Evolutionary conservation across 2,888 invertebrate genomes (phyloP).

Genomic region (Scaptomyza polygonia): DNA sequence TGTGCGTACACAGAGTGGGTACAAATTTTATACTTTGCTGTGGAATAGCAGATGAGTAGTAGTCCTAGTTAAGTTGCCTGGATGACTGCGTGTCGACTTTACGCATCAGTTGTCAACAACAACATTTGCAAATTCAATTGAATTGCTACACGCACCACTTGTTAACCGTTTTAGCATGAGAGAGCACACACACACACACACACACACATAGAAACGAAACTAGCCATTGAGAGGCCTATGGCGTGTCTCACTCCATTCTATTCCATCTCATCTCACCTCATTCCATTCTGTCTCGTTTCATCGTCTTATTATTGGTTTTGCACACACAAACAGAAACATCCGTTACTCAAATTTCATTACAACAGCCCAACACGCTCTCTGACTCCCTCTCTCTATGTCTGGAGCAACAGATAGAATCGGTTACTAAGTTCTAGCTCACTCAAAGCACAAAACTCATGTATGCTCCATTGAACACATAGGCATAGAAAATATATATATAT

Average conservation of each 20-base stretch:
- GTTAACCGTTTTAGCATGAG: constrained; percentile 73
- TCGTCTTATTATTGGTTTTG: constrained; percentile 76
- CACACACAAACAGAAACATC: constrained; percentile 39
- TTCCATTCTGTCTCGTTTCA: constrained; percentile 7
- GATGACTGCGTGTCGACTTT: constrained; percentile 36
- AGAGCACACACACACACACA: constrained; percentile 51
- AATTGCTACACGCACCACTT: constrained; percentile 80
- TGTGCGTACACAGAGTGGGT: constrained; percentile 5
- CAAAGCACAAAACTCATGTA: constrained; percentile 28
- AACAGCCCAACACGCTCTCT: background rate
- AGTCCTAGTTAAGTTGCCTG: constrained; percentile 24
- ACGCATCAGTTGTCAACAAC: constrained; percentile 71
- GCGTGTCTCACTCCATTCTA: background rate
- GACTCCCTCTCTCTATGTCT: background rate
- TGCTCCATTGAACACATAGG: constrained; percentile 54
- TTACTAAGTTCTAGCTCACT: background rate
- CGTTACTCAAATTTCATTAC: constrained; percentile 74
- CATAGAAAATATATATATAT: constrained; percentile 2
- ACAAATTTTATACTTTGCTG: constrained; percentile 46
- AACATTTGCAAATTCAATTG: constrained; percentile 79
- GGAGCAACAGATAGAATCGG: constrained; percentile 39
- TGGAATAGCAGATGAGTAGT: constrained; percentile 11
- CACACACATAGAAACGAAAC: background rate
- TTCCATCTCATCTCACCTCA: constrained; percentile 8
- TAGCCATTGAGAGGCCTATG: constrained; percentile 20